phyloP scores from a whole-genome alignment of 1,140 invertebrate species.

The Dendroctonus valens region DNA sequence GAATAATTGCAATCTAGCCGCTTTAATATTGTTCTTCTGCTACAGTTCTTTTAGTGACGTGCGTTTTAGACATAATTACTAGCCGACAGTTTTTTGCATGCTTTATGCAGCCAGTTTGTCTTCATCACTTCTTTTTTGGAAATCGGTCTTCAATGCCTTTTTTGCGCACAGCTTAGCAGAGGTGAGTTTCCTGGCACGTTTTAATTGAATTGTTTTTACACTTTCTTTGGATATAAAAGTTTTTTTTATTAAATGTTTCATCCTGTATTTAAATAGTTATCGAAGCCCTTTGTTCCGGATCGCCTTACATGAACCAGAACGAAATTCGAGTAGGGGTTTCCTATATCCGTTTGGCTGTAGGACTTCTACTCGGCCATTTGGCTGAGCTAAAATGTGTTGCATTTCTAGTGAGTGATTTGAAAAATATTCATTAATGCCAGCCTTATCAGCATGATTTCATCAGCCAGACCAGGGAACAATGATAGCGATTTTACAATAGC shows the following conservation, averaged over 20 bases:
- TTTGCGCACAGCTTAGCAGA: neutral
- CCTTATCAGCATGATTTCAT: neutral
- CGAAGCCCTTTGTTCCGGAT: conserved; percentile 15
- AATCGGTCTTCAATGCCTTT: neutral
- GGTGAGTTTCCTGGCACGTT: conserved; percentile 6
- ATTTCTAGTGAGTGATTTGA: neutral
- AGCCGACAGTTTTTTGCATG: neutral
- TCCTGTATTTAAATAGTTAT: conserved; percentile 3
- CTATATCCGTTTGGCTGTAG: conserved; percentile 17
- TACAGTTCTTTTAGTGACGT: conserved; percentile 29
- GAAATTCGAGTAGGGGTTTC: conserved; percentile 14
- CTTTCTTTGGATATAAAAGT: neutral
- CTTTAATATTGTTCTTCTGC: conserved; percentile 28
- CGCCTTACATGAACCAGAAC: conserved; percentile 3
- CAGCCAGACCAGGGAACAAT: neutral
- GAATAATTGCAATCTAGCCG: conserved; percentile 30
- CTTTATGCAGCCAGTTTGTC: neutral
- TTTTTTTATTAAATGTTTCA: neutral
- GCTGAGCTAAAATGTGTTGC: too few relatives aligned
- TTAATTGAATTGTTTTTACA: neutral
- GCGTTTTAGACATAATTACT: conserved; percentile 18
- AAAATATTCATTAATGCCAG: neutral
- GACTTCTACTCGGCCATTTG: conserved; percentile 1
- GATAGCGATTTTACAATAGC: conserved; percentile 1
- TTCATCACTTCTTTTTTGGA: conserved; percentile 1